Percentiles rank a stretch among this genome's conserved stretches.
phyloP scores from a whole-genome alignment of 2,113 vertebrate genomes.

The Zosterops hypoxanthus region DNA sequence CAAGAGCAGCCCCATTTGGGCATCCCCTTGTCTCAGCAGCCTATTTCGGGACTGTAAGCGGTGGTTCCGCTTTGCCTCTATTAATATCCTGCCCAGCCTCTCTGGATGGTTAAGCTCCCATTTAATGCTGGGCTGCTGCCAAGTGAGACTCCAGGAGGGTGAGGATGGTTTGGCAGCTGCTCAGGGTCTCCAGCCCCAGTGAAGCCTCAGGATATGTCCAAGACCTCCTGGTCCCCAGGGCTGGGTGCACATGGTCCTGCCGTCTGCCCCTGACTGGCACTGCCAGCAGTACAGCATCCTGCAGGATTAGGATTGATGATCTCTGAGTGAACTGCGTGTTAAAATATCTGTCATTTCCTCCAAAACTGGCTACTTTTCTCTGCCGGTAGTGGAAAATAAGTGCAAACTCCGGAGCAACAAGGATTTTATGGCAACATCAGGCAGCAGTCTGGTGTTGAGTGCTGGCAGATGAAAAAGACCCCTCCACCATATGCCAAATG shows the following conservation, averaged over 20 bases:
- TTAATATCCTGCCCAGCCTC: slow-evolving; percentile 22
- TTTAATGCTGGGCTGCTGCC: not conserved
- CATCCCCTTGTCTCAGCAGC: not conserved
- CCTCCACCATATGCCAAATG: rapidly evolving
- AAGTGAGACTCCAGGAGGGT: not conserved
- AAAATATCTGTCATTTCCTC: not conserved
- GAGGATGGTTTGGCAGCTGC: not conserved
- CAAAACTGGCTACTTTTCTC: not conserved
- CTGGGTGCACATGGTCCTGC: not conserved
- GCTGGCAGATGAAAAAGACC: not conserved
- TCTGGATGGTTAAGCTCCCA: not conserved
- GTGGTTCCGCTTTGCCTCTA: not conserved
- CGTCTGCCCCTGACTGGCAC: not conserved
- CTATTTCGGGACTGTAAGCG: not conserved
- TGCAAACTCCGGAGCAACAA: not conserved
- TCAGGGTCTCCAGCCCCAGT: not conserved
- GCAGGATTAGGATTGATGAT: not conserved
- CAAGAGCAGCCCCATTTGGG: not conserved
- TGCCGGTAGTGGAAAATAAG: not conserved
- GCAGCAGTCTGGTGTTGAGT: not conserved
- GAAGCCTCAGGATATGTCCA: not conserved
- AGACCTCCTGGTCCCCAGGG: not conserved
- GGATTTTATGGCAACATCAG: not conserved
- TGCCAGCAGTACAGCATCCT: not conserved
- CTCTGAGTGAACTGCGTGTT: not conserved